Conservation (phyloP, 2,888 invertebrate genomes). For the Heliconius ismenius region DNA sequence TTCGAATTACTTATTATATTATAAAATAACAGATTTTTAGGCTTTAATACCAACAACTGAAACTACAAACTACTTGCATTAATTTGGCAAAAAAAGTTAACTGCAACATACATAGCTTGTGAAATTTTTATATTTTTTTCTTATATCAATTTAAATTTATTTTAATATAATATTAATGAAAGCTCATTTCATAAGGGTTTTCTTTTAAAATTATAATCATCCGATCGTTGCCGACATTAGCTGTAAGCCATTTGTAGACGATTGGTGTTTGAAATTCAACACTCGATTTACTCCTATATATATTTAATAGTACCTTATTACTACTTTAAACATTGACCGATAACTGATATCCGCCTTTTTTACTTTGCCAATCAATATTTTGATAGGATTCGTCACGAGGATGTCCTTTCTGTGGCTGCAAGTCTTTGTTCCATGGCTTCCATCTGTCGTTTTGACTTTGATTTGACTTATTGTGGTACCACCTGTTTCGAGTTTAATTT, state of each 20-base stretch:
- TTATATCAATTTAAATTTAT: too few relatives aligned
- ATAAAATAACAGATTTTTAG: not conserved
- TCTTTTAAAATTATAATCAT: too few relatives aligned
- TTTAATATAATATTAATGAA: too few relatives aligned
- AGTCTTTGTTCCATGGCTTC: slow-evolving; percentile 58
- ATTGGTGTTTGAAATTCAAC: not conserved
- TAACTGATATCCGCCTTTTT: slow-evolving; percentile 41
- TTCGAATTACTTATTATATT: not conserved
- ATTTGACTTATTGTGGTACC: not conserved
- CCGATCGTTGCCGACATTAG: not conserved
- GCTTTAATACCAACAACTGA: too few relatives aligned
- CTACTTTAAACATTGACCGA: slow-evolving; percentile 1
- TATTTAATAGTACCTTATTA: not conserved
- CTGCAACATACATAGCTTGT: too few relatives aligned
- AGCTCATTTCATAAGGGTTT: too few relatives aligned
- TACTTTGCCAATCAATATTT: slow-evolving; percentile 49
- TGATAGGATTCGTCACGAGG: slow-evolving; percentile 44
- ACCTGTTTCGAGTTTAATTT: not conserved
- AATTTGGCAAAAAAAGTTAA: too few relatives aligned
- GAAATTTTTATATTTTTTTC: too few relatives aligned
- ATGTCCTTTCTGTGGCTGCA: slow-evolving; percentile 26
- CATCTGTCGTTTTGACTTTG: slow-evolving; percentile 47
- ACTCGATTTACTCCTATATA: not conserved
- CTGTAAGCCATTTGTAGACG: not conserved
- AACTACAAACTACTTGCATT: too few relatives aligned